Evolutionary conservation across 2,797 vertebrate genomes (phyloP), one percentile per base, ranked within the genome.

Genomic region (Scarus forsteni): DNA sequence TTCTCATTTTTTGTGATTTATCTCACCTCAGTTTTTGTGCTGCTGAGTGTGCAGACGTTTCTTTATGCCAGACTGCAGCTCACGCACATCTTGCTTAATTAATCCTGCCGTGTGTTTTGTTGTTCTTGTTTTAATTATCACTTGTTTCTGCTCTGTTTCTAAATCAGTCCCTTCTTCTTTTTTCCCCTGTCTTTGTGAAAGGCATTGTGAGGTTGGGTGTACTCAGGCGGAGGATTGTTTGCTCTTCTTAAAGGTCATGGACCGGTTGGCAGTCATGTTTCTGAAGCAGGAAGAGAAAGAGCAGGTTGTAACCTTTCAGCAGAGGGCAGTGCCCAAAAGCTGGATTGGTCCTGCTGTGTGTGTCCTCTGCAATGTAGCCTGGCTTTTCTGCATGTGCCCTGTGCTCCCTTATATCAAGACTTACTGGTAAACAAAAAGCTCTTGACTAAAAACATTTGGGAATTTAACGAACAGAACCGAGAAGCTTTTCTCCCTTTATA

Each of bases 231-330:
- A 56, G 61, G 70, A 76, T 69, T 73, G 81, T 75, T 82, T 85
- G 80, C 69, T 66, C 67, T 75, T 73, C 60, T 27, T 19, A 86
- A 75, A 88, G 84, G 77, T 88, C 59, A 82, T 70, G 50, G 34
- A 42, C 75, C 66, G 62, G 76, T 75, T 77, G 60, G 60, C 56
- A 75, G 54, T 73, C 70, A 39, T 64, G 66, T 85, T 88, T 84
- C 70, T 36, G 48, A 68, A 50, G 69, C 52, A 55, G 50, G 50
- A 34, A 51, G 69, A 76, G 56, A 75, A 44, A 67, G 66, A 79
- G 51, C 74, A 71, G 61, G 61, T 80, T 36, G 7, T 67, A 59
- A 61, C 46, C 60, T 77, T 70, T 74, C 75, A 71, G 73, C 57
- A 53, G 53, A 72, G 56, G 69, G 39, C 48, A 53, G 40, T 55